Conservation (phyloP, 2,888 invertebrate species). For the Osmoderma eremita region DNA sequence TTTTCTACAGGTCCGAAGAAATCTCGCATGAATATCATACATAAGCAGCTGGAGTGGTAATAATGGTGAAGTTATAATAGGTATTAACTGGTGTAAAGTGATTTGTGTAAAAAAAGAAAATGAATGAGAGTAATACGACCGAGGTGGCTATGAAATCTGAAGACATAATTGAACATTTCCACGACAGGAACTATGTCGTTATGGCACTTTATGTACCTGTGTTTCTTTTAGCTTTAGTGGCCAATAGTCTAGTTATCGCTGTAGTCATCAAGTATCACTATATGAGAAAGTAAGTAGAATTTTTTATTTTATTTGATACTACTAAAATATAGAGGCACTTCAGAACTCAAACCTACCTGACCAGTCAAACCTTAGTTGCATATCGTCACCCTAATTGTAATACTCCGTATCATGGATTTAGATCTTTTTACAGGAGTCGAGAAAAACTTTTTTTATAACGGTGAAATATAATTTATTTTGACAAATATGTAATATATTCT, state of each 20-base stretch:
- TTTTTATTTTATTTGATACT: not conserved
- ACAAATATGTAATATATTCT: no score
- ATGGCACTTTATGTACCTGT: conserved; percentile 73
- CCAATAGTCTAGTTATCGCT: conserved; percentile 74
- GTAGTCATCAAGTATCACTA: conserved; percentile 76
- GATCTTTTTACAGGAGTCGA: no score
- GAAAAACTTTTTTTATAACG: no score
- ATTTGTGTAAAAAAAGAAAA: conserved; percentile 9
- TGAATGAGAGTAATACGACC: conserved; percentile 23
- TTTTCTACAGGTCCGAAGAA: not conserved
- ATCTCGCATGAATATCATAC: not conserved
- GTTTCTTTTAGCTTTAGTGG: conserved; percentile 70
- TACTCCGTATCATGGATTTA: no score
- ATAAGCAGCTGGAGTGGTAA: not conserved
- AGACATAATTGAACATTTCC: conserved; percentile 22
- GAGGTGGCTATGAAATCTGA: conserved; percentile 14
- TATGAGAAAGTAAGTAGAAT: conserved; percentile 71
- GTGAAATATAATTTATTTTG: no score
- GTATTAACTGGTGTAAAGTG: not conserved
- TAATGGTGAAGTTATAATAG: not conserved
- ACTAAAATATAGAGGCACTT: no score
- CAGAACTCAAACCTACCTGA: no score
- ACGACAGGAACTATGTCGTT: conserved; percentile 60
- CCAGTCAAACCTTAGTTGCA: no score
- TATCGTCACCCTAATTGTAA: no score